phyloP scores from a whole-genome alignment of 1,140 invertebrate species.

The Antheraea mylitta region DNA sequence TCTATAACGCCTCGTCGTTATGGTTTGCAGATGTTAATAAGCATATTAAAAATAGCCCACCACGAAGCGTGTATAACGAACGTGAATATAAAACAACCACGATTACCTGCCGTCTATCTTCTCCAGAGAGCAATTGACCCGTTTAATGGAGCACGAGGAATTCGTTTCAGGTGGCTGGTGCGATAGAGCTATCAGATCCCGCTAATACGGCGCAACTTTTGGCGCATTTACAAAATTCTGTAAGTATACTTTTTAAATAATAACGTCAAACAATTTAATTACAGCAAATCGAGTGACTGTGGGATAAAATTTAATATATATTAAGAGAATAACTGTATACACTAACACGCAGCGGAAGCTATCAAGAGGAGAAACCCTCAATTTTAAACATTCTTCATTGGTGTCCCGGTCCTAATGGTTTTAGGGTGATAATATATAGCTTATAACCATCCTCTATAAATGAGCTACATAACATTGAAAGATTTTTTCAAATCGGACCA shows the following conservation, averaged over 20 bases:
- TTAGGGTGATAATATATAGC: no score
- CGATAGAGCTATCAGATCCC: slow-evolving; percentile 57
- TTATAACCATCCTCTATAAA: no score
- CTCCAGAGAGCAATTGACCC: slow-evolving; percentile 52
- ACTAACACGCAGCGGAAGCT: no score
- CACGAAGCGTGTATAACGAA: slow-evolving; percentile 1
- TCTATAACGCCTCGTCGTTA: neutral
- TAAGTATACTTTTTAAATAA: slow-evolving; percentile 37
- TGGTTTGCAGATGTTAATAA: slow-evolving; percentile 1
- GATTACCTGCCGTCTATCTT: slow-evolving; percentile 31
- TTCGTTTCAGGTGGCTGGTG: slow-evolving; percentile 66
- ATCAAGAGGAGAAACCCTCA: no score
- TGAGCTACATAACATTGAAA: no score
- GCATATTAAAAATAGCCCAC: slow-evolving; percentile 4
- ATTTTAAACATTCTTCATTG: no score
- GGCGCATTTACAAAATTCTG: slow-evolving; percentile 57
- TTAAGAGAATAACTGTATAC: no score
- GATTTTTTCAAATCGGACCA: no score
- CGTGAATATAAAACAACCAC: slow-evolving; percentile 29
- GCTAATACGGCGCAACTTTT: slow-evolving; percentile 57
- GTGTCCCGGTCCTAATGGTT: no score
- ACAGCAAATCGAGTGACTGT: no score
- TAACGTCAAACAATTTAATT: no score
- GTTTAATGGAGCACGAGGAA: slow-evolving; percentile 44
- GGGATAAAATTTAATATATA: no score